Evolutionary conservation across 2,113 vertebrate species (phyloP), one percentile per base, ranked within the genome.

Genomic region (Oreochromis tanganicae): DNA sequence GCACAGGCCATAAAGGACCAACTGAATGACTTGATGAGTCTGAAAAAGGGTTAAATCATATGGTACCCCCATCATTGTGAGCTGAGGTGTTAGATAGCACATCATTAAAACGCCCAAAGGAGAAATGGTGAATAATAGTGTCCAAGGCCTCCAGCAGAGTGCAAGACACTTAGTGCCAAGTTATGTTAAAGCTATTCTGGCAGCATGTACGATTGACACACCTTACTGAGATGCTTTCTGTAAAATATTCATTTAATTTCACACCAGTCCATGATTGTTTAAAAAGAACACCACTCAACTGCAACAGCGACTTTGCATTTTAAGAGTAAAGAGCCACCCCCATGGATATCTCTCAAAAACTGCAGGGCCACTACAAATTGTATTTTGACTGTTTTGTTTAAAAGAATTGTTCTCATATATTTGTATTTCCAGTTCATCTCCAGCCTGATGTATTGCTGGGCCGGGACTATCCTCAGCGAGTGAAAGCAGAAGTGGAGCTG

Each of bases 281-380:
- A 78, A 78, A 50, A 29, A 50, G 27, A 50, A 78, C 73, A 78
- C 46, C 27, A 11, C 16, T 78, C 27, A 78, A 50, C 9, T 50
- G 43, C 27, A 78, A 59, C n/a, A 59, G 36, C 13, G 7, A 27
- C 36, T 82, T 82, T 88, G 68, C 80, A 89, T 86, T 85, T 92
- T 78, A 91, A 86, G 50, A 86, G 85, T 73, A 85, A 41, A 63
- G 79, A 73, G 52, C 48, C 81, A 85, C 81, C 71, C 59, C 59
- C 46, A 52, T 11, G 63, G 79, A 82, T 86, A 93, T 90, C 43
- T 50, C 71, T 32, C 43, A 78, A 50, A 78, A 78, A 78, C 24
- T 50, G 43, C 10, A 78, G 43, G 71, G 10, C 71, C 16, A 50
- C 71, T 32, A 13, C 16, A 78, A 78, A 32, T 12, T 78, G 27